phyloP scores from a whole-genome alignment of 2,113 vertebrate genomes.

The Oceanites oceanicus region DNA sequence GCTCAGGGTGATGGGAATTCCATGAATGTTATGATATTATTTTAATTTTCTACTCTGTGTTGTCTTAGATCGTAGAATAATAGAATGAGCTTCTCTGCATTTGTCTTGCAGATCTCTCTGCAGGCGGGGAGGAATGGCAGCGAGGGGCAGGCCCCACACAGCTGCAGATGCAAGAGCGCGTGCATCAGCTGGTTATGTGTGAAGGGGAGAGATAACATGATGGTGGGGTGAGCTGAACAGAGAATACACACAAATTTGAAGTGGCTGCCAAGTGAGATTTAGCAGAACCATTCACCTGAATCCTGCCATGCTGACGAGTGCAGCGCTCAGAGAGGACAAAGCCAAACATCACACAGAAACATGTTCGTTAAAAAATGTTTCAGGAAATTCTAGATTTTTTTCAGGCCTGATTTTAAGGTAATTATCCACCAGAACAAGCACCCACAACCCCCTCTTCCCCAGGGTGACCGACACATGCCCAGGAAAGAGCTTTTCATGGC shows the following conservation, averaged over 20 bases:
- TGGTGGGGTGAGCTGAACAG: neutral
- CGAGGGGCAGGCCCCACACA: neutral
- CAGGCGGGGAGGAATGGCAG: neutral
- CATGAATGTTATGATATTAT: neutral
- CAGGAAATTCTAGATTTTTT: neutral
- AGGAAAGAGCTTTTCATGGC: neutral
- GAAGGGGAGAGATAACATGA: neutral
- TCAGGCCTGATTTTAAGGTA: neutral
- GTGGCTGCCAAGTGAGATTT: neutral
- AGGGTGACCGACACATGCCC: neutral
- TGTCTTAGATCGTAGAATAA: neutral
- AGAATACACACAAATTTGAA: neutral
- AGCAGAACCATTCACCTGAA: neutral
- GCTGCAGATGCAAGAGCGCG: neutral
- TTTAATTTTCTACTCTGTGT: neutral
- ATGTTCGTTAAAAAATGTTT: neutral
- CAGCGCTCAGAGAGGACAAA: neutral
- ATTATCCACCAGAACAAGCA: neutral
- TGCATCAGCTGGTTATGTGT: neutral
- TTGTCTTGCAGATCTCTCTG: neutral
- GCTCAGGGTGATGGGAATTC: neutral
- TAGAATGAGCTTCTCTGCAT: neutral
- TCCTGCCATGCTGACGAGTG: rapidly evolving
- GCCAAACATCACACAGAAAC: neutral
- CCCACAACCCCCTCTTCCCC: neutral